phyloP scores from a whole-genome alignment of 2,888 invertebrate genomes.

The Apamea sordens region DNA sequence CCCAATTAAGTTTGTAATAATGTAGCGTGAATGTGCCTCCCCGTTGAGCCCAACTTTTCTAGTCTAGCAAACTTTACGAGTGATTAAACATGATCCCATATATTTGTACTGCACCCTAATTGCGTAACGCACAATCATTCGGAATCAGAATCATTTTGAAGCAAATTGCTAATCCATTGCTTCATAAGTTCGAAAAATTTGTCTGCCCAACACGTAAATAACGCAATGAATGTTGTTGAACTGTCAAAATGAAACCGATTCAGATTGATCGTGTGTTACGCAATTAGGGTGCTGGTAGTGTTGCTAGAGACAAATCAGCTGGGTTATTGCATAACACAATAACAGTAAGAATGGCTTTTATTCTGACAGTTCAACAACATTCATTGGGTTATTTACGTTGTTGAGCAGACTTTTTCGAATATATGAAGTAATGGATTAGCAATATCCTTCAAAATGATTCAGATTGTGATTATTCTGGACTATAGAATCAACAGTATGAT shows the following conservation, averaged over 20 bases:
- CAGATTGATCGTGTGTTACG: no score
- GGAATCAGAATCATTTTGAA: no score
- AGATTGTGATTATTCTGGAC: neutral
- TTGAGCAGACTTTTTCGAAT: no score
- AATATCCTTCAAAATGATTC: no score
- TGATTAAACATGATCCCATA: neutral
- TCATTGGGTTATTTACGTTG: neutral
- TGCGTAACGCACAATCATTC: no score
- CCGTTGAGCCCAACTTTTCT: constrained; percentile 9
- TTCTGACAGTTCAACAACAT: neutral
- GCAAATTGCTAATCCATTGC: no score
- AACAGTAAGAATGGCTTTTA: neutral
- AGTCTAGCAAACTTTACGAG: neutral
- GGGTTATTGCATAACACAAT: neutral
- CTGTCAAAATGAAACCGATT: no score
- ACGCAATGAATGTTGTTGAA: no score
- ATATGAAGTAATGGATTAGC: neutral
- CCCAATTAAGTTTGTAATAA: neutral
- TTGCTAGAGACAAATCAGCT: neutral
- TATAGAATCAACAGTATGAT: neutral
- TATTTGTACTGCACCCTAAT: no score
- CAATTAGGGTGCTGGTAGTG: no score
- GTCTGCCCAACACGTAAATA: no score
- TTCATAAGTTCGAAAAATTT: no score
- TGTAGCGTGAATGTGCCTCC: neutral